Evolutionary conservation across 2,797 vertebrate genomes (phyloP).

Genomic region (Acipenser oxyrinchus): DNA sequence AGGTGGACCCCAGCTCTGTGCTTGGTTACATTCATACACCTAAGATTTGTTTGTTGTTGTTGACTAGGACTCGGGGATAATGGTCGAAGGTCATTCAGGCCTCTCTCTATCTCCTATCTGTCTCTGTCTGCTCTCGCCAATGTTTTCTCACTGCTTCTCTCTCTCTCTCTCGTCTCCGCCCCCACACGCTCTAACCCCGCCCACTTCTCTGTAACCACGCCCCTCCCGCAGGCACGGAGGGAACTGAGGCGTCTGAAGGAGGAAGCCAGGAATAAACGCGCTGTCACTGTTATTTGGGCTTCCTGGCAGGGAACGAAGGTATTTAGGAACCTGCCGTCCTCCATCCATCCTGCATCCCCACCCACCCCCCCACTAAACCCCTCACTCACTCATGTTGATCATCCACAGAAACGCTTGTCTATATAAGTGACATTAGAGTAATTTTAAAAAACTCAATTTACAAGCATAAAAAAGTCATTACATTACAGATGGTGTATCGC

Average conservation of each 20-base stretch:
- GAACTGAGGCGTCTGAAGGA: conserved; percentile 93
- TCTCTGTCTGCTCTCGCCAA: conserved; percentile 20
- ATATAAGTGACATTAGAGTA: no score
- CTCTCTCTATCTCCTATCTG: background rate
- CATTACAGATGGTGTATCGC: no score
- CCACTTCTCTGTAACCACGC: conserved; percentile 11
- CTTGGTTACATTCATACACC: no score
- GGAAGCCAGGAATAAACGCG: conserved; percentile 87
- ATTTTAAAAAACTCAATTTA: no score
- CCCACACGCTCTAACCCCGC: background rate
- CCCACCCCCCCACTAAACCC: background rate
- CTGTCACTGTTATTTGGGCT: conserved; percentile 42
- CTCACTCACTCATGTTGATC: background rate
- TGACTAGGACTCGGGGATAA: no score
- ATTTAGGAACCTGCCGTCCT: conserved; percentile 48
- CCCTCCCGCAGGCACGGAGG: conserved; percentile 73
- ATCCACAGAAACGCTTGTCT: background rate
- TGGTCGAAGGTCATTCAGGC: no score
- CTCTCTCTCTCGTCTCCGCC: background rate
- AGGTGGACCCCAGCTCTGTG: no score
- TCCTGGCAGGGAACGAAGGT: conserved; percentile 98
- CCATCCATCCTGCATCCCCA: conserved; percentile 32
- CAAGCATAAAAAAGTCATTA: no score
- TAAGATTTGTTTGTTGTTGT: no score
- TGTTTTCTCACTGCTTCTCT: conserved; percentile 15